phyloP scores from a whole-genome alignment of 2,888 invertebrate species.

The Melinopterus prodromus region DNA sequence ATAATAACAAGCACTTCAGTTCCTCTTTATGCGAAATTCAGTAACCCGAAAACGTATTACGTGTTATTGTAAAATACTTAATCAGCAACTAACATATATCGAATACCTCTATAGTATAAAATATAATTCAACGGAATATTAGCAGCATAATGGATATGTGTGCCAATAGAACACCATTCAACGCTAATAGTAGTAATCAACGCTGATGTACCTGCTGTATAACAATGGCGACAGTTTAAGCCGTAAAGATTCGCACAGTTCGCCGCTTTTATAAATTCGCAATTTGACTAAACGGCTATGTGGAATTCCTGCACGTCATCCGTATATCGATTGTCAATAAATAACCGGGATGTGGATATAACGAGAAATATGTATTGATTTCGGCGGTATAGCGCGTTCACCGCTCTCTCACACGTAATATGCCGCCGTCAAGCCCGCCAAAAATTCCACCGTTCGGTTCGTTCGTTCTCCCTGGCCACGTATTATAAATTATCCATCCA shows the following conservation, averaged over 20 bases:
- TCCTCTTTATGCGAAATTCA: no score
- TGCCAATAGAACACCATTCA: no score
- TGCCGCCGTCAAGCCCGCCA: not conserved
- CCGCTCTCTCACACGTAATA: no score
- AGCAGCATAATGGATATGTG: no score
- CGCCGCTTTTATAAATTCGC: not conserved
- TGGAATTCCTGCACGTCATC: slow-evolving; percentile 4
- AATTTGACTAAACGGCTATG: not conserved
- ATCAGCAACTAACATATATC: no score
- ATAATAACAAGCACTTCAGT: no score
- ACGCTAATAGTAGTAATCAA: no score
- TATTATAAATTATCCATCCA: not conserved
- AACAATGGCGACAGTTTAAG: not conserved
- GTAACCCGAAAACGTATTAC: no score
- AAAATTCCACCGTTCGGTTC: not conserved
- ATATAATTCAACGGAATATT: no score
- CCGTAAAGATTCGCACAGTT: not conserved
- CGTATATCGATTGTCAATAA: slow-evolving; percentile 4
- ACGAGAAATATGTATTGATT: slow-evolving; percentile 4
- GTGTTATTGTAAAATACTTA: no score
- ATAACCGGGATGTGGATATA: slow-evolving; percentile 4
- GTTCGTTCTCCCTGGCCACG: not conserved
- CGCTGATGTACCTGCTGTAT: not conserved
- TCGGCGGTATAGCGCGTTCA: not conserved
- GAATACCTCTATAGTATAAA: no score